Percentiles rank a stretch among this genome's conserved stretches.
phyloP scores from a whole-genome alignment of 1,140 invertebrate genomes.

The Drosophila saltans region DNA sequence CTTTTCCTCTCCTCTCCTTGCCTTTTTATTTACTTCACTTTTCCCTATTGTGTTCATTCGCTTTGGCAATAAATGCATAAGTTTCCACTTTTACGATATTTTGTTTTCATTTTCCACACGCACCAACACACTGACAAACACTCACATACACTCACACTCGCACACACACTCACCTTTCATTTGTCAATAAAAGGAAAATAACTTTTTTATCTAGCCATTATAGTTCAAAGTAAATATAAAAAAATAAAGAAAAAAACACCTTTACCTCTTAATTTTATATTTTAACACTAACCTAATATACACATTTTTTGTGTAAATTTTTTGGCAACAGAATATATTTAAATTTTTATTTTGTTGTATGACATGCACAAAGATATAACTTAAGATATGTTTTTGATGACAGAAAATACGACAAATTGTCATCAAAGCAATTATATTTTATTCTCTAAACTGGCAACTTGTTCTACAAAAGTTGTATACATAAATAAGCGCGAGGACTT shows the following conservation, averaged over 20 bases:
- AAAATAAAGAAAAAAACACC: background rate
- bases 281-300: background rate
- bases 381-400: background rate
- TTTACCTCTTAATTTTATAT: background rate
- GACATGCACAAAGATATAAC: background rate
- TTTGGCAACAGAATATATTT: background rate
- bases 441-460: background rate
- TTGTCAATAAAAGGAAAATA: background rate
- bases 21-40: background rate
- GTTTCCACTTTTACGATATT: slow-evolving; percentile 79
- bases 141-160: background rate
- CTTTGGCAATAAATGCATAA: slow-evolving; percentile 74
- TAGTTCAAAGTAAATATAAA: background rate
- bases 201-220: too few species aligned
- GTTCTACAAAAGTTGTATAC: background rate
- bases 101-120: slow-evolving; percentile 57
- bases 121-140: background rate
- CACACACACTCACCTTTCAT: background rate
- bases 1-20: slow-evolving; percentile 17
- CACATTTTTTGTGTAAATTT: background rate
- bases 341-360: too few species aligned
- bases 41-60: slow-evolving; percentile 10
- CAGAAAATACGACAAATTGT: background rate
- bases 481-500: background rate
- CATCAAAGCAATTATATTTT: background rate